Evolutionary conservation across 2,797 vertebrate genomes (phyloP), one percentile per base, ranked within the genome.

Genomic region (Aldrovandia affinis): DNA sequence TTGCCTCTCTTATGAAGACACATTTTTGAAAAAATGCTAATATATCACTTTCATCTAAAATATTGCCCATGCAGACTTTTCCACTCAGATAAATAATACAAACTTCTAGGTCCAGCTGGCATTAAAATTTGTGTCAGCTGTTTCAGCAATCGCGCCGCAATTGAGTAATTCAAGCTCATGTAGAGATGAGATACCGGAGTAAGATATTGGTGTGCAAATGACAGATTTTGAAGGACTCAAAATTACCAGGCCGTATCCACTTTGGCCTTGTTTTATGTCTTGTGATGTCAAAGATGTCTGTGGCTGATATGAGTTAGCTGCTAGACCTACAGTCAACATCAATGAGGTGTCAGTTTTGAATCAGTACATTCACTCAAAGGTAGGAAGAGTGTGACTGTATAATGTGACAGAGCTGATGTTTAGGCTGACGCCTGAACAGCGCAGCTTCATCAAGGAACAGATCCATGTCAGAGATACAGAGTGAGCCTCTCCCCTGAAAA

Each of bases 321-420:
- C 83, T 39, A 70, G 33, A 18, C 90, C 92, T 92, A 91, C 90
- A 89, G 91, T 89, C 91, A 33, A 78, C 83, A 87, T 89, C 88
- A 86, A 87, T 84, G 81, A 89, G 86, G 89, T 93, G 94, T 96
- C 94, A 93, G 94, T 95, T 95, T 92, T 95, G 95, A 94, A 95
- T 96, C 95, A 95, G 93, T 94, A 95, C 92, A 91, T 93, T 95
- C 94, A 96, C 95, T 96, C 94, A 96, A 93, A 94, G 94, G 88
- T 85, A 57, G 89, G 90, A 88, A 88, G 90, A 89, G 61, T 18
- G 52, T 93, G 91, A 93, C 91, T 91, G 92, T 93, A 94, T 95
- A 92, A 93, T 93, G 91, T 89, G 50, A 73, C 9, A 78, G 78
- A 47, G 6, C 50, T 80, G 15, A 15, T n/a, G 22, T 81, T 33